Evolutionary conservation across 2,113 vertebrate genomes (phyloP), one percentile per base, ranked within the genome.

Genomic region (Coryphaenoides rupestris): DNA sequence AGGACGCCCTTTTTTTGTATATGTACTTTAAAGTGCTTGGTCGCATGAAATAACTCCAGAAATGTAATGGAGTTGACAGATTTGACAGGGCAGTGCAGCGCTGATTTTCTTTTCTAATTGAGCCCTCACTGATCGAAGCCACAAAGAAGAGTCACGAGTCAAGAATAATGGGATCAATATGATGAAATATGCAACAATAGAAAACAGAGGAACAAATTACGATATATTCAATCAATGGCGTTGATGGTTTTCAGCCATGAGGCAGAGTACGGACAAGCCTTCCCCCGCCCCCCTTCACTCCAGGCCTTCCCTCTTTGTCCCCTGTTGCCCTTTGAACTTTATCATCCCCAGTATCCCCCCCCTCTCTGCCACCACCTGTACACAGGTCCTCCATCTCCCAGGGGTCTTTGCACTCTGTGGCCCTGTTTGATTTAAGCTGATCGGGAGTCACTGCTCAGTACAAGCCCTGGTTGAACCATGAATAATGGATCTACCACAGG

Each of bases 401-500:
- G 53, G 75, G 68, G 81, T 69, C 73, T 68, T 81, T 86, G 68
- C 68, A 78, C 80, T 77, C 76, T 69, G 77, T 81, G 81, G 80
- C 83, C 79, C 72, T 79, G 84, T 87, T 89, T 88, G 89, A 91
- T 90, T 91, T 84, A 77, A 80, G 84, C 79, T 80, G 83, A 86
- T 85, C 81, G 81, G 68, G 83, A 85, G 90, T 86, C 85, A 86
- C 75, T 81, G 84, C 84, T 86, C 83, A 64, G 82, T 86, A 88
- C 87, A 88, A 89, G 85, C 83, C 79, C 82, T 86, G 75, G 81
- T 85, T 86, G 87, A 89, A 77, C 66, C 75, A 91, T 90, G 89
- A 92, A 92, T 91, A 90, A 92, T 91, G 84, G 77, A 91, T 89
- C 76, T 78, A 81, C 83, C 79, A 85, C 56, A 65, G 76, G 85